A percentile compares a stretch with the other conserved stretches of the same genome.
phyloP scores from a whole-genome alignment of 1,140 invertebrate genomes.

The Drosophila nigromelanica region DNA sequence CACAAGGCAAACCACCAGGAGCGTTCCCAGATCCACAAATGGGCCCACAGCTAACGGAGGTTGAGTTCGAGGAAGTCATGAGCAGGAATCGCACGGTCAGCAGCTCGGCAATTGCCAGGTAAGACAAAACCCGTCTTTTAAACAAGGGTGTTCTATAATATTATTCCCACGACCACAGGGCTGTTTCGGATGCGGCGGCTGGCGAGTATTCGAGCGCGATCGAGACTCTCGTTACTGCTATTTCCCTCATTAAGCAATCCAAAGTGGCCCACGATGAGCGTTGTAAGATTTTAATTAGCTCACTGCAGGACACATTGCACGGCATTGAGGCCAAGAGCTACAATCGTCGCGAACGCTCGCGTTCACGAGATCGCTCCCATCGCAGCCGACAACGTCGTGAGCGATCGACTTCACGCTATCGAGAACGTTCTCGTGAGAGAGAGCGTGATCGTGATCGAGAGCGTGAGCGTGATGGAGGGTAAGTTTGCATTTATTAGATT shows the following conservation, averaged over 20 bases:
- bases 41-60: conserved; percentile 91
- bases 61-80: conserved; percentile 99
- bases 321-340: conserved; percentile 85
- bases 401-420: conserved; percentile 91
- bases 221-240: conserved; percentile 98
- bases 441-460: conserved; percentile 89
- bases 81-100: conserved; percentile 98
- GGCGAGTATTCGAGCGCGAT: conserved; percentile 99
- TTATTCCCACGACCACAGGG: conserved; percentile 85
- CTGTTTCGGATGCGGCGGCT: conserved; percentile 98
- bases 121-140: background rate
- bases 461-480: conserved; percentile 87
- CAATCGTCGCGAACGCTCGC: conserved; percentile 85
- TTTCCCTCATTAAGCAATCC: conserved; percentile 99
- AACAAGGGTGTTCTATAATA: background rate
- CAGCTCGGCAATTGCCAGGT: conserved; percentile 95
- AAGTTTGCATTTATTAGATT: conserved; percentile 27
- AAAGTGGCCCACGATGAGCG: conserved; percentile 98
- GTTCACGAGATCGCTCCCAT: conserved; percentile 91
- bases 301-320: conserved; percentile 97
- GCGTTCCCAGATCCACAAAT: conserved; percentile 84
- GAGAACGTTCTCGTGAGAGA: conserved; percentile 87
- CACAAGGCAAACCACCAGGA: conserved; percentile 85
- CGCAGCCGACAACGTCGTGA: conserved; percentile 90
- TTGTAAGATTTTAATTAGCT: conserved; percentile 98